These are phyloP conservation scores for Halocynthia roretzi DNA, from an alignment of 23 tunicate species.

Conservation along the genomic window DNA sequence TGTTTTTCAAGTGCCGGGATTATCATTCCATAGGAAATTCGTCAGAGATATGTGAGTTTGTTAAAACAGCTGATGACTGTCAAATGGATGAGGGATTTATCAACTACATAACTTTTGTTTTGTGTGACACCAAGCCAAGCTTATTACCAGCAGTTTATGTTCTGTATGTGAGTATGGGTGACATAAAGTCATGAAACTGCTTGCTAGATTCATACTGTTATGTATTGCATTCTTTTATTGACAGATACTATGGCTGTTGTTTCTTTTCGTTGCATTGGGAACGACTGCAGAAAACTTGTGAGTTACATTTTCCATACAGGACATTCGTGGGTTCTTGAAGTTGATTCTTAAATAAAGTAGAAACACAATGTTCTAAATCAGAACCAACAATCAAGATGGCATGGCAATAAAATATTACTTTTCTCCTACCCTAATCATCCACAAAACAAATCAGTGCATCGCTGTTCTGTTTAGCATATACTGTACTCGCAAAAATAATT, in stretches of 20 bases:
- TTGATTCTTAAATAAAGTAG: no score
- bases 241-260: conserved; percentile 76
- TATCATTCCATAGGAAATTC: conserved; percentile 48
- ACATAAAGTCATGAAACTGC: not conserved
- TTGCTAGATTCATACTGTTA: not conserved
- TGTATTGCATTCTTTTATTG: conserved; percentile 6
- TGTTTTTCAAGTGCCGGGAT: conserved; percentile 53
- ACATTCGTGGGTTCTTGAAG: no score
- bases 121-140: conserved; percentile 44
- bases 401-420: no score
- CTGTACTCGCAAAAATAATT: no score
- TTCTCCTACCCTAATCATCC: no score
- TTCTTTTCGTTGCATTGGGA: conserved; percentile 88
- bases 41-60: conserved; percentile 67
- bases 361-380: no score
- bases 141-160: conserved; percentile 38
- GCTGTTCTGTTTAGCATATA: no score
- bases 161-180: conserved; percentile 54
- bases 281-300: conserved; percentile 93
- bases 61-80: conserved; percentile 48
- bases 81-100: conserved; percentile 89
- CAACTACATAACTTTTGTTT: conserved; percentile 58
- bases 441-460: no score
- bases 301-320: conserved; percentile 15
- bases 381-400: no score